Evolutionary conservation across 2,888 invertebrate genomes (phyloP).

Genomic region (Hymenopus coronatus): DNA sequence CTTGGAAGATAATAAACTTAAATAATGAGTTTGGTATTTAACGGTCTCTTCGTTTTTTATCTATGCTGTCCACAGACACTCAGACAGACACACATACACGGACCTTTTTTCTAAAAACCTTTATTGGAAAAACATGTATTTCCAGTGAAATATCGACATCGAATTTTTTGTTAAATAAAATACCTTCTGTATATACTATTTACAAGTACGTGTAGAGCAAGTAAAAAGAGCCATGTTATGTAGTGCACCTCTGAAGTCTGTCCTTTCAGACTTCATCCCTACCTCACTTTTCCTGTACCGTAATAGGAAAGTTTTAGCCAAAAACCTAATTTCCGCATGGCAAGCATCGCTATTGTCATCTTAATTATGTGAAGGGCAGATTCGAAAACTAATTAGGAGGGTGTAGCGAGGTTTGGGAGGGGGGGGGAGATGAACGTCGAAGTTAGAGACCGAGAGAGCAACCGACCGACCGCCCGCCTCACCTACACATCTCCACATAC

Average conservation of each 20-base stretch:
- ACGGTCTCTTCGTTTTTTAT: too few species aligned
- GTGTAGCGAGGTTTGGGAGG: not conserved
- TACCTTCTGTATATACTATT: too few species aligned
- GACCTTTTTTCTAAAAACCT: too few species aligned
- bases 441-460: not conserved
- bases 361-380: conserved; percentile 3
- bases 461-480: not conserved
- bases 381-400: conserved; percentile 8
- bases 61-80: too few species aligned
- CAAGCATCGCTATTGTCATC: conserved; percentile 1
- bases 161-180: too few species aligned
- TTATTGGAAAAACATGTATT: too few species aligned
- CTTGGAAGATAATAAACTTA: too few species aligned
- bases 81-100: too few species aligned
- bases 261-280: not conserved
- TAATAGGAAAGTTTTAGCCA: conserved; percentile 12
- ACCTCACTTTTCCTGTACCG: not conserved
- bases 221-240: not conserved
- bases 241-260: not conserved
- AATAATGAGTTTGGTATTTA: too few species aligned
- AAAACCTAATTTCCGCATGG: conserved; percentile 11
- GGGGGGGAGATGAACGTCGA: not conserved
- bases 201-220: too few species aligned
- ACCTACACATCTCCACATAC: not conserved
- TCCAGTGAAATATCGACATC: too few species aligned